phyloP scores from a whole-genome alignment of 1,140 invertebrate genomes.

The Drosophila ironensis region DNA sequence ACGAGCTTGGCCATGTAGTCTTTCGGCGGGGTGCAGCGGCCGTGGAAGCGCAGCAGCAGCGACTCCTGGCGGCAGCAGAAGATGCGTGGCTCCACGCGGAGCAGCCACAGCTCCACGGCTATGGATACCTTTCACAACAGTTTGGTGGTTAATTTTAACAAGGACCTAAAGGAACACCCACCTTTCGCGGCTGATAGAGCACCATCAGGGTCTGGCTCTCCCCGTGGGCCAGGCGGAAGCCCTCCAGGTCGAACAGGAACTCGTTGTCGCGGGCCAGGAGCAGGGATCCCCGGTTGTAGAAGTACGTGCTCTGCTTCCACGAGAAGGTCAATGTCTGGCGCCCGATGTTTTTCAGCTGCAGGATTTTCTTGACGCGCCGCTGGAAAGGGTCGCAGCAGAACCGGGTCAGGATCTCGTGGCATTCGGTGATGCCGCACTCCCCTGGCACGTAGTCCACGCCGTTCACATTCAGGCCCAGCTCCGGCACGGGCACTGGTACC shows the following conservation, averaged over 20 bases:
- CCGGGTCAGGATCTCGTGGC: slow-evolving; percentile 22
- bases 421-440: slow-evolving; percentile 15
- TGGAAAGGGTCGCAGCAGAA: slow-evolving; percentile 58
- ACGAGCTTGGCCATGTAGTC: slow-evolving; percentile 54
- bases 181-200: slow-evolving; percentile 64
- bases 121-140: slow-evolving; percentile 26
- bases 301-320: slow-evolving; percentile 64
- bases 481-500: neutral
- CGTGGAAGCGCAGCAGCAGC: slow-evolving; percentile 48
- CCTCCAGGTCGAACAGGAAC: slow-evolving; percentile 51
- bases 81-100: slow-evolving; percentile 54
- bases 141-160: neutral
- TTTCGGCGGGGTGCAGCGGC: slow-evolving; percentile 44
- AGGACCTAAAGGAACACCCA: neutral
- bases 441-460: slow-evolving; percentile 28
- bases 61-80: slow-evolving; percentile 54
- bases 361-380: slow-evolving; percentile 16
- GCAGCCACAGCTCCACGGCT: slow-evolving; percentile 55
- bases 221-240: slow-evolving; percentile 48
- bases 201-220: slow-evolving; percentile 40
- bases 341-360: slow-evolving; percentile 60
- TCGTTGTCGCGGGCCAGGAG: slow-evolving; percentile 61
- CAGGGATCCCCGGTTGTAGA: slow-evolving; percentile 45
- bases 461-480: slow-evolving; percentile 41
- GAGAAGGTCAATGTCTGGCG: slow-evolving; percentile 49